phyloP scores from a whole-genome alignment of 2,797 vertebrate species.

The Salarias fasciatus region DNA sequence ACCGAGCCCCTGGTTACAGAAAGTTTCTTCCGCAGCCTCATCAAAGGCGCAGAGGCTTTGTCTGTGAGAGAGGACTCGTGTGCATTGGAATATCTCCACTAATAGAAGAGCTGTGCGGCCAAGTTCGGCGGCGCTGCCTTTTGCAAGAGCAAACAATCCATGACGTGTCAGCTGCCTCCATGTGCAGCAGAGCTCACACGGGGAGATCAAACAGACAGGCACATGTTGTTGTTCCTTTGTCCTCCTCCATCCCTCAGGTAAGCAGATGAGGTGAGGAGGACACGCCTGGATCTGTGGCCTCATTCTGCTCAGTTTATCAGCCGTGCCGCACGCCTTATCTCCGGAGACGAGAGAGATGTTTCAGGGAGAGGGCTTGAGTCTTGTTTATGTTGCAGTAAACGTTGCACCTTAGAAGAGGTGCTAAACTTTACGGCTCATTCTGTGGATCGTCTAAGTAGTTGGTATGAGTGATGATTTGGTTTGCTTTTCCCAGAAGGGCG shows the following conservation, averaged over 20 bases:
- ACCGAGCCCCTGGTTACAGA: constrained; percentile 44
- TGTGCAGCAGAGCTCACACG: constrained; percentile 48
- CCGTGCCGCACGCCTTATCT: constrained; percentile 31
- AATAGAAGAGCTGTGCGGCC: constrained; percentile 37
- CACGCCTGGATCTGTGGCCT: constrained; percentile 58
- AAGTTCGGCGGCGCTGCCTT: constrained; percentile 24
- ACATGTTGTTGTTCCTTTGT: constrained; percentile 65
- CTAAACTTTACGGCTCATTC: constrained; percentile 59
- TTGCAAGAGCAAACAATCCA: constrained; percentile 51
- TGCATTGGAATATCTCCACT: constrained; percentile 34
- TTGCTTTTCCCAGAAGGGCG: constrained; percentile 68
- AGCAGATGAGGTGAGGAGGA: constrained; percentile 53
- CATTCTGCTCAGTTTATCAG: constrained; percentile 65
- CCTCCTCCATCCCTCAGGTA: constrained; percentile 58
- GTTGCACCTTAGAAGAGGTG: constrained; percentile 42
- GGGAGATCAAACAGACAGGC: constrained; percentile 65
- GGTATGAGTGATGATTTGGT: constrained; percentile 58
- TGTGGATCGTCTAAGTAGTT: constrained; percentile 43
- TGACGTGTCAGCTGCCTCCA: constrained; percentile 61
- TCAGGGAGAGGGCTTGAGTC: constrained; percentile 29
- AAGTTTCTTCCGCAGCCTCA: constrained; percentile 49
- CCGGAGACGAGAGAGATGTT: constrained; percentile 31
- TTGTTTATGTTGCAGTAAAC: constrained; percentile 68
- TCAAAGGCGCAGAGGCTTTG: constrained; percentile 43
- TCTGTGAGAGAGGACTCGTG: constrained; percentile 19